A percentile compares a stretch with the other conserved stretches of the same genome.
phyloP scores from a whole-genome alignment of 2,797 vertebrate species.

The Diglossa cyanea region DNA sequence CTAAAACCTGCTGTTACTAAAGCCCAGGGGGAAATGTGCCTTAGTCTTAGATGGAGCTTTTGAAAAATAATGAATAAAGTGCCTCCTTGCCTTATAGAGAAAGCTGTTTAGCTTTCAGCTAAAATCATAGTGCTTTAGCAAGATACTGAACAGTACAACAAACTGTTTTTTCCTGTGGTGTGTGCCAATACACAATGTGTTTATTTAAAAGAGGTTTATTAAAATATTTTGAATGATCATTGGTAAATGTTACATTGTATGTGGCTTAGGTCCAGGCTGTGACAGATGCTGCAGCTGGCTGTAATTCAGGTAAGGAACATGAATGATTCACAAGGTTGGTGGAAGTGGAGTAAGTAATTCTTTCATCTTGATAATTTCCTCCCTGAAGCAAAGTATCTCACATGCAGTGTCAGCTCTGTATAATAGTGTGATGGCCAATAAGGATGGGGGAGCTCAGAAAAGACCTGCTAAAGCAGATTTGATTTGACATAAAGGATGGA shows the following conservation, averaged over 20 bases:
- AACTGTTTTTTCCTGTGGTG: background rate
- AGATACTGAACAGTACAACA: background rate
- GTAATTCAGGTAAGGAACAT: conserved; percentile 33
- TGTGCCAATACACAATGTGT: background rate
- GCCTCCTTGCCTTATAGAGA: background rate
- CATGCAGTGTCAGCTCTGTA: conserved; percentile 35
- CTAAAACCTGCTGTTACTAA: background rate
- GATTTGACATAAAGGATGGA: background rate
- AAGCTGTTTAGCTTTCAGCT: background rate
- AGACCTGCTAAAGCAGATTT: background rate
- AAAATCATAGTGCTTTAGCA: background rate
- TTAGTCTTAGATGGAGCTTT: background rate
- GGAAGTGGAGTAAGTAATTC: conserved; percentile 51
- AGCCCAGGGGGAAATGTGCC: background rate
- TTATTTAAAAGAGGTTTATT: background rate
- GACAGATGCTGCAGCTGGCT: conserved; percentile 22
- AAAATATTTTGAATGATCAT: conserved; percentile 13
- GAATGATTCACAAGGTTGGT: conserved; percentile 52
- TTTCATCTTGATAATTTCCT: conserved; percentile 55
- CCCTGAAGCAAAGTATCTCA: conserved; percentile 29
- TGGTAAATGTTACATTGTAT: background rate
- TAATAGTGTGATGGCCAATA: conserved; percentile 9
- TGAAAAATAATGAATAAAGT: background rate
- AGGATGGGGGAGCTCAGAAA: conserved; percentile 1
- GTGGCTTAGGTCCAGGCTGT: background rate